These are phyloP conservation scores for Stenolophus ochropezus DNA, from an alignment of 2,888 invertebrate species.

Conservation along the genomic window DNA sequence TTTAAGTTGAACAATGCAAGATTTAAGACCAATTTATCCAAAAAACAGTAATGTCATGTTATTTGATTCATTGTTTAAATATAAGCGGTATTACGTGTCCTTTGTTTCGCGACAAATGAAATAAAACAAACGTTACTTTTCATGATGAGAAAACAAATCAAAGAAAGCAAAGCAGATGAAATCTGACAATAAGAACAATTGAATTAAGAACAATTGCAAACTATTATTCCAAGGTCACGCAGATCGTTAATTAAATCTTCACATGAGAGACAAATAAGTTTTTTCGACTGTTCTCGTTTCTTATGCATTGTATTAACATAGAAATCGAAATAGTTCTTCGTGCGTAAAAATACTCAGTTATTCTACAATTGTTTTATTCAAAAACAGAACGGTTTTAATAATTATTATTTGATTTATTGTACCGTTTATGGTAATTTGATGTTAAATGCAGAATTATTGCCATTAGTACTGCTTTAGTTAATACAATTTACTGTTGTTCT, in stretches of 20 bases:
- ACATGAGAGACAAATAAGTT: constrained; percentile 21
- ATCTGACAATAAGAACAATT: constrained; percentile 19
- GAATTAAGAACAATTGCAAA: constrained; percentile 20
- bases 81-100: constrained; percentile 2
- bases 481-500: not conserved
- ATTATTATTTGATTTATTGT: not conserved
- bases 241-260: constrained; percentile 29
- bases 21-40: constrained; percentile 3
- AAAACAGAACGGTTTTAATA: constrained; percentile 6
- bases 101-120: not conserved
- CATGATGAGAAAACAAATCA: not conserved
- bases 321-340: constrained; percentile 37
- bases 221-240: constrained; percentile 27
- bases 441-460: not conserved
- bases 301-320: constrained; percentile 35
- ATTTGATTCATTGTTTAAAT: constrained; percentile 10
- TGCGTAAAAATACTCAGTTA: constrained; percentile 17
- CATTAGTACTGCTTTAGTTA: not conserved
- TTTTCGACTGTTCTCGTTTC: constrained; percentile 32
- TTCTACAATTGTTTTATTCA: constrained; percentile 28
- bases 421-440: not conserved
- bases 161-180: constrained; percentile 5
- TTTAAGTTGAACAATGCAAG: constrained; percentile 13
- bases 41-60: constrained; percentile 25
- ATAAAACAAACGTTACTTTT: constrained; percentile 4